These are phyloP conservation scores for Perca schrenkii DNA, from an alignment of 2,113 vertebrate genomes.

Conservation along the genomic window DNA sequence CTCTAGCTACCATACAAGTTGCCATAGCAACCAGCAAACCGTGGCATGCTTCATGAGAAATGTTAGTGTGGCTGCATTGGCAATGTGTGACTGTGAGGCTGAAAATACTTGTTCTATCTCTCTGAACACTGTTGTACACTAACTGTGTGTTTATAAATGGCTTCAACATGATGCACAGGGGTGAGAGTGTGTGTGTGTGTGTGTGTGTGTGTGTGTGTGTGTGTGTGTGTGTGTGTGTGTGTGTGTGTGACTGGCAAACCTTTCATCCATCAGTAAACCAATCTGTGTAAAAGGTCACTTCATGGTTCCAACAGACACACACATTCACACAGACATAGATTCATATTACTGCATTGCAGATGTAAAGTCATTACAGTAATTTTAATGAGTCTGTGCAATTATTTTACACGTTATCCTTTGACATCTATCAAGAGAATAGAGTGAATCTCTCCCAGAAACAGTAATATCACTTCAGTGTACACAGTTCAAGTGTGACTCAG, in stretches of 20 bases:
- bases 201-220: background rate
- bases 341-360: slow-evolving; percentile 59
- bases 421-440: background rate
- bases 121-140: background rate
- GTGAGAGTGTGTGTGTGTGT: background rate
- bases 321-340: background rate
- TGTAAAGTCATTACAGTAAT: slow-evolving; percentile 1
- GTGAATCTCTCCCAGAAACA: background rate
- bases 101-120: slow-evolving; percentile 29
- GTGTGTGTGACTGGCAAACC: slow-evolving; percentile 29
- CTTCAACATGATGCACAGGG: slow-evolving; percentile 2
- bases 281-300: slow-evolving; percentile 51
- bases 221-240: background rate
- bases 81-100: slow-evolving; percentile 31
- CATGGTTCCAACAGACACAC: background rate
- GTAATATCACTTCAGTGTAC: background rate
- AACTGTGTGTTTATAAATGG: slow-evolving; percentile 11
- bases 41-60: slow-evolving; percentile 40
- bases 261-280: slow-evolving; percentile 41
- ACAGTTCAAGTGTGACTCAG: background rate
- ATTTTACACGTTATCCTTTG: background rate
- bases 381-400: slow-evolving; percentile 8
- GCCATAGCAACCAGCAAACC: slow-evolving; percentile 64
- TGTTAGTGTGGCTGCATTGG: slow-evolving; percentile 27
- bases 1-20: slow-evolving; percentile 39